Evolutionary conservation across 1,140 invertebrate species (phyloP), one percentile per base, ranked within the genome.

Genomic region (Lepidurus apus): DNA sequence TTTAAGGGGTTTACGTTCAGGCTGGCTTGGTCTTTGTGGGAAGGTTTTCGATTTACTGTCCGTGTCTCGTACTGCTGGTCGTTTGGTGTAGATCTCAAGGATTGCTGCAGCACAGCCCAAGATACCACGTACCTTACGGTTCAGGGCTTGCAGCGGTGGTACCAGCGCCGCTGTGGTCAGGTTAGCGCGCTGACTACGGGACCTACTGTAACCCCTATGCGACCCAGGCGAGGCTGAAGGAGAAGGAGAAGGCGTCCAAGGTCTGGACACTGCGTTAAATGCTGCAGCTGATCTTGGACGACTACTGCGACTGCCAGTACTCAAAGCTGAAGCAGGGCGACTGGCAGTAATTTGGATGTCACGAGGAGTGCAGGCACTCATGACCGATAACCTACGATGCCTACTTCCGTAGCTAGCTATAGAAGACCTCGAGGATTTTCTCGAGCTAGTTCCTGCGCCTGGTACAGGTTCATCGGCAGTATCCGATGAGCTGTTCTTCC

Each of bases 91-190:
- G 24, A 76, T 44, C 24, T 80, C 79, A n/a, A 80, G 44, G 43
- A 80, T 77, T 11, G 77, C 53, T 10, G 73, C 73, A 24, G 76
- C 79, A 24, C 76, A 80, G 7, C 79, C 79, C 42, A 80, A 10
- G 24, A 80, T 78, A 26, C 45, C 74, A 11, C 76, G 44, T 10
- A 80, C 79, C 74, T 77, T 76, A 13, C 43, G 42, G 73, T 80
- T 80, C 42, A 80, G 79, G 8, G 79, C 79, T 13, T 80, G 79
- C 24, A 80, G 73, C 7, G 75, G 79, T 11, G 79, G 44, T 3
- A 78, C 79, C 73, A 80, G 44, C 5, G 79, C 42, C 8, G 73
- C 45, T 7, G 79, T 73, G 1, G 79, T 73, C 11, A 44, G 53
- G 21, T 26, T 74, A 42, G 26, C 73, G 2, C 43, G 44, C 6